Percentiles rank a stretch among this genome's conserved stretches.
phyloP scores from a whole-genome alignment of 2,113 vertebrate genomes.

The Marcusenius ussheri region DNA sequence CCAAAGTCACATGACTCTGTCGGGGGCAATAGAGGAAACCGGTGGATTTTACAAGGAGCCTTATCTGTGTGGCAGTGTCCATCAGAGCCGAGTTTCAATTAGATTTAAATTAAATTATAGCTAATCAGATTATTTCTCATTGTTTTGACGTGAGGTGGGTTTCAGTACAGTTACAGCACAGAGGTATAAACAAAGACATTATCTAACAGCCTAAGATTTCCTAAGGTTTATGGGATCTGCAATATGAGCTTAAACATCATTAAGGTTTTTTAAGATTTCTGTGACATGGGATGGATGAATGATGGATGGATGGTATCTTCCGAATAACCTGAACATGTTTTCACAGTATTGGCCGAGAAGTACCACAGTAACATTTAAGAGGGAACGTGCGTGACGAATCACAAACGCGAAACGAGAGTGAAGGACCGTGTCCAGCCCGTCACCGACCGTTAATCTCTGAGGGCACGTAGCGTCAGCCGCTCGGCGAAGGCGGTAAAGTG shows the following conservation, averaged over 20 bases:
- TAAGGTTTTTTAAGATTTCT: background rate
- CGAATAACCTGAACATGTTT: background rate
- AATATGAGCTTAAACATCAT: background rate
- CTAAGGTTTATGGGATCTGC: background rate
- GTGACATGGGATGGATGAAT: background rate
- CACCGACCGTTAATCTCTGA: conserved; percentile 40
- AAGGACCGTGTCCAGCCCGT: background rate
- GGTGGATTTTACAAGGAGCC: background rate
- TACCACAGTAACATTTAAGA: background rate
- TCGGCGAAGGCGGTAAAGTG: conserved; percentile 51
- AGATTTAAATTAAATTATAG: background rate
- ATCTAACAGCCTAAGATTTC: background rate
- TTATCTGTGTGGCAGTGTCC: background rate
- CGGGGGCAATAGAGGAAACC: background rate
- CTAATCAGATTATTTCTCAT: background rate
- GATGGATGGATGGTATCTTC: background rate
- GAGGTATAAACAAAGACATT: background rate
- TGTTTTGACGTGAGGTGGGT: background rate
- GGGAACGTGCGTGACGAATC: background rate
- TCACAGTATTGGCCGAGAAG: background rate
- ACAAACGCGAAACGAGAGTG: background rate
- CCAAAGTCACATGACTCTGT: background rate
- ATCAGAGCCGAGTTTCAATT: background rate
- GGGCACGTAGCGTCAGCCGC: conserved; percentile 9
- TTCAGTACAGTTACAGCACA: background rate